A percentile compares a stretch with the other conserved stretches of the same genome.
These are phyloP conservation scores for Tachypleus tridentatus DNA, from an alignment of 1,140 invertebrate species.

Conservation along the genomic window DNA sequence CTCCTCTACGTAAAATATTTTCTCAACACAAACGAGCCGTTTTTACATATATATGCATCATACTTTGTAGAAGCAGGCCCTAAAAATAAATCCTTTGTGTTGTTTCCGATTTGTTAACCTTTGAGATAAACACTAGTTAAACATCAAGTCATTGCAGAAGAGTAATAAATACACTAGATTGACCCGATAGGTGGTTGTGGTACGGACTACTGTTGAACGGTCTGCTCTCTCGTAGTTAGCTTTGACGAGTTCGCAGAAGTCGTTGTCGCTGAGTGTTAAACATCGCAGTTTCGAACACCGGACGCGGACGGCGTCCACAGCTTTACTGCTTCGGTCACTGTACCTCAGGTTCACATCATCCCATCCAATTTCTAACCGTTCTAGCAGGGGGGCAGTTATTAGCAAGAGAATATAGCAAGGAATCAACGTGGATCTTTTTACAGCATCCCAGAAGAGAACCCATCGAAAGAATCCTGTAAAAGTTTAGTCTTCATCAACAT, in stretches of 20 bases:
- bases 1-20: too few relatives aligned
- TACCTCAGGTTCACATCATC: slow-evolving; percentile 95
- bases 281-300: slow-evolving; percentile 73
- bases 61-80: too few relatives aligned
- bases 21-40: too few relatives aligned
- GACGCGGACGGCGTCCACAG: slow-evolving; percentile 61
- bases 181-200: slow-evolving; percentile 80
- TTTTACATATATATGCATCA: too few relatives aligned
- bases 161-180: slow-evolving; percentile 79
- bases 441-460: slow-evolving; percentile 90
- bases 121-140: slow-evolving; percentile 30
- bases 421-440: slow-evolving; percentile 81
- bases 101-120: too few relatives aligned
- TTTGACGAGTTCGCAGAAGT: slow-evolving; percentile 96
- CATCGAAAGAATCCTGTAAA: slow-evolving; percentile 80
- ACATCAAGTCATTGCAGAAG: slow-evolving; percentile 87
- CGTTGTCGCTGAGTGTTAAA: slow-evolving; percentile 82
- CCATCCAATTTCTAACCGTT: slow-evolving; percentile 89
- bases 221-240: slow-evolving; percentile 98
- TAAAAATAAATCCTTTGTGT: too few relatives aligned
- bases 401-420: slow-evolving; percentile 93
- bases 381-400: slow-evolving; percentile 73
- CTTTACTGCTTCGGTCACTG: slow-evolving; percentile 95
- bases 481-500: slow-evolving; percentile 7
- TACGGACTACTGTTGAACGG: slow-evolving; percentile 84